phyloP scores from a whole-genome alignment of 2,113 vertebrate genomes.

The Lepus americanus region DNA sequence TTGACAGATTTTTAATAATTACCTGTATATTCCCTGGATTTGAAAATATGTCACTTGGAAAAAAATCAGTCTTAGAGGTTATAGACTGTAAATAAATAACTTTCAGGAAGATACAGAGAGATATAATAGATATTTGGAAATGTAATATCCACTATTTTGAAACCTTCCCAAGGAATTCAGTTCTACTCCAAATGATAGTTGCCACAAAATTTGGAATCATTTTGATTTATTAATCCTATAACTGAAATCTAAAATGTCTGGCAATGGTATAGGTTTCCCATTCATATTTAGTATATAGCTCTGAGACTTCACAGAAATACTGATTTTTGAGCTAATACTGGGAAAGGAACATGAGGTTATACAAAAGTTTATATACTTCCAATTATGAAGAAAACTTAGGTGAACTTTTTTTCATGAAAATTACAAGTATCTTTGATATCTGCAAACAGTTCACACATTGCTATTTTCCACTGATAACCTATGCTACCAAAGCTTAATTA shows the following conservation, averaged over 20 bases:
- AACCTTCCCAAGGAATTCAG: background rate
- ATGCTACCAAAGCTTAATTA: conserved; percentile 52
- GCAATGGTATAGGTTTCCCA: background rate
- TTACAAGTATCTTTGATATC: conserved; percentile 50
- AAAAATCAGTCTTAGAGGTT: background rate
- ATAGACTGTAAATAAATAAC: conserved; percentile 3
- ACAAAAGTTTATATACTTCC: conserved; percentile 53
- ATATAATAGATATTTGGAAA: background rate
- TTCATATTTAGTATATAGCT: conserved; percentile 20
- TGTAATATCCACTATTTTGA: conserved; percentile 18
- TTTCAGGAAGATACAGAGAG: background rate
- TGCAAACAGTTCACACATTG: background rate
- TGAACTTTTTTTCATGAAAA: conserved; percentile 46
- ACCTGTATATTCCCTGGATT: background rate
- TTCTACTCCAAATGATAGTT: background rate
- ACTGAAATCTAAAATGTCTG: conserved; percentile 53
- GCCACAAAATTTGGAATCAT: background rate
- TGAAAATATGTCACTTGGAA: background rate
- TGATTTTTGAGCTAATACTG: conserved; percentile 24
- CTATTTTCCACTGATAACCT: conserved; percentile 9
- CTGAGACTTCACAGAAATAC: conserved; percentile 57
- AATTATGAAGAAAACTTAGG: conserved; percentile 61
- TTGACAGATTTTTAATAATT: conserved; percentile 36
- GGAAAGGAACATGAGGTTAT: conserved; percentile 18
- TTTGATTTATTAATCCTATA: conserved; percentile 65